A percentile compares a stretch with the other conserved stretches of the same genome.
These are phyloP conservation scores for Sceloporus undulatus DNA, from an alignment of 2,113 vertebrate genomes.

Conservation along the genomic window DNA sequence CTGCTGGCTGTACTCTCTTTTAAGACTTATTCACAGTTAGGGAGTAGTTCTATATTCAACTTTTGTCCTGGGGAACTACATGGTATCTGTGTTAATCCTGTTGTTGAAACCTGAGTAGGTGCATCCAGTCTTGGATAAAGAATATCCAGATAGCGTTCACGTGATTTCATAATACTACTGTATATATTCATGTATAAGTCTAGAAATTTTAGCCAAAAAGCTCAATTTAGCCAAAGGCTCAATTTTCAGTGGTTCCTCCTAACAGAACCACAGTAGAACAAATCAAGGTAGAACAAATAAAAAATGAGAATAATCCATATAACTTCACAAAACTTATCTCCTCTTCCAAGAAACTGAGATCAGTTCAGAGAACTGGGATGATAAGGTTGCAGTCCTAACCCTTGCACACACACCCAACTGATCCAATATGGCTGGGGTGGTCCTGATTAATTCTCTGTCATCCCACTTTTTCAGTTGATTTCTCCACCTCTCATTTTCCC, in stretches of 20 bases:
- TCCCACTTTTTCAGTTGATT: too few relatives aligned
- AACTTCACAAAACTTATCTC: not conserved
- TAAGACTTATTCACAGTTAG: not conserved
- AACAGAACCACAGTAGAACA: too few relatives aligned
- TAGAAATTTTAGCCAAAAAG: too few relatives aligned
- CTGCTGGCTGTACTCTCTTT: too few relatives aligned
- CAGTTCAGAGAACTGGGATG: not conserved
- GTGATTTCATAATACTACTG: not conserved
- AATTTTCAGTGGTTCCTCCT: too few relatives aligned
- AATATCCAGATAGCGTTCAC: not conserved
- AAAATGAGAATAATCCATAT: not conserved
- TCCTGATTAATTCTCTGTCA: too few relatives aligned
- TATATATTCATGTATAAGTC: too few relatives aligned
- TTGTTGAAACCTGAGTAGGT: not conserved
- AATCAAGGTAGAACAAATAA: not conserved
- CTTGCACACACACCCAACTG: too few relatives aligned
- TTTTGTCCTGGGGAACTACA: not conserved
- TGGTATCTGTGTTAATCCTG: not conserved
- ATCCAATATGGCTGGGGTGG: too few relatives aligned
- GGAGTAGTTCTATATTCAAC: not conserved
- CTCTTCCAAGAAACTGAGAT: not conserved
- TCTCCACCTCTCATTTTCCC: too few relatives aligned
- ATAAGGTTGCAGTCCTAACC: too few relatives aligned
- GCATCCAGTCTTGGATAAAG: not conserved
- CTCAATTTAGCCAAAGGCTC: too few relatives aligned